Percentiles rank a stretch among this genome's conserved stretches.
Evolutionary conservation across 2,113 vertebrate species (phyloP).

Genomic region (Hydrochoerus hydrochaeris): DNA sequence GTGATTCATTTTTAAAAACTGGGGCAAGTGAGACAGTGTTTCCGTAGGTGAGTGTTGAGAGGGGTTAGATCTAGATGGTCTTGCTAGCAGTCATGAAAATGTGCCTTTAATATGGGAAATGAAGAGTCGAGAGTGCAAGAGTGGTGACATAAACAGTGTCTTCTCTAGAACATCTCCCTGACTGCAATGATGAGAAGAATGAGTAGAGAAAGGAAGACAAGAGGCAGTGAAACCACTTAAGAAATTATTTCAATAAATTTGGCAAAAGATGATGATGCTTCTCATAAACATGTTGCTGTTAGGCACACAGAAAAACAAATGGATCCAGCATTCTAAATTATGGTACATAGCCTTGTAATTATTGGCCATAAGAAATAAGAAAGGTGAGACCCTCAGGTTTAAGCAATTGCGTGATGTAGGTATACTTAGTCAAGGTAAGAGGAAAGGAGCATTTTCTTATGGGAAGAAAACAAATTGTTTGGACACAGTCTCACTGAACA

Average conservation of each 20-base stretch:
- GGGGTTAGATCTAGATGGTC: neutral
- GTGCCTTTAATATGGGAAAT: neutral
- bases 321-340: neutral
- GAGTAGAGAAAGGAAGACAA: neutral
- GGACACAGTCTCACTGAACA: neutral
- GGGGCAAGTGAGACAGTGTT: neutral
- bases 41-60: neutral
- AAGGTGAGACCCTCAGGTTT: neutral
- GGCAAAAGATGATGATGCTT: neutral
- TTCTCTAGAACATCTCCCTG: neutral
- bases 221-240: neutral
- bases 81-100: neutral
- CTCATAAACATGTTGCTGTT: neutral
- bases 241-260: neutral
- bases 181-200: neutral
- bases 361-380: neutral
- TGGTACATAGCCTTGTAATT: neutral
- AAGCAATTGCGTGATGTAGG: neutral
- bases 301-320: neutral
- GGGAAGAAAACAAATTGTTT: slow-evolving; percentile 37
- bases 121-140: neutral
- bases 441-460: neutral
- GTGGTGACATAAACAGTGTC: neutral
- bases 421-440: slow-evolving; percentile 34
- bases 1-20: neutral